Evolutionary conservation across 2,888 invertebrate genomes (phyloP).

Genomic region (Alcis repandata): DNA sequence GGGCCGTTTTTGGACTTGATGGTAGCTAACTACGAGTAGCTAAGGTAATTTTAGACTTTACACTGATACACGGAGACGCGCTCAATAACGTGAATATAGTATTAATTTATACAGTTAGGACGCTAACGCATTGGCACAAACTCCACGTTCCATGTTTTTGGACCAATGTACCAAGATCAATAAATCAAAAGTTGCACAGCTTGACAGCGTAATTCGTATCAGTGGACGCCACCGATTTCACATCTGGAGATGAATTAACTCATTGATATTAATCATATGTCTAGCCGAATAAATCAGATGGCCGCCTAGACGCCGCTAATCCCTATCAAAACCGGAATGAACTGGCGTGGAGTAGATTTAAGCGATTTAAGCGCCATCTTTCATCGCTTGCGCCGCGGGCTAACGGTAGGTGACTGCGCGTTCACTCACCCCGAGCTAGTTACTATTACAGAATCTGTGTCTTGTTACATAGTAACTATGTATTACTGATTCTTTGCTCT

Average conservation of each 20-base stretch:
- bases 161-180: background rate
- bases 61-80: too few relatives aligned
- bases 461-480: background rate
- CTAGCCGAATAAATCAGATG: conserved; percentile 46
- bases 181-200: conserved; percentile 33
- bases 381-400: conserved; percentile 52
- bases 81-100: too few relatives aligned
- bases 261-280: conserved; percentile 44
- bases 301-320: conserved; percentile 42
- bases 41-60: too few relatives aligned
- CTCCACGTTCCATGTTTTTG: background rate
- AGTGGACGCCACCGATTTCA: conserved; percentile 36
- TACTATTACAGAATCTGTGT: conserved; percentile 27
- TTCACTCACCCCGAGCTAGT: conserved; percentile 64
- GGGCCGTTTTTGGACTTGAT: too few relatives aligned
- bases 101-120: too few relatives aligned
- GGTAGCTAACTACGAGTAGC: too few relatives aligned
- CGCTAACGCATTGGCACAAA: conserved; percentile 1
- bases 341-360: conserved; percentile 37
- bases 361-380: conserved; percentile 51
- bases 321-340: conserved; percentile 41
- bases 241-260: conserved; percentile 36
- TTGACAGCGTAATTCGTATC: conserved; percentile 29
- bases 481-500: conserved; percentile 30
- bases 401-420: conserved; percentile 65